Conservation (phyloP, 2,113 vertebrate genomes). For the Nycticryphes semicollaris region DNA sequence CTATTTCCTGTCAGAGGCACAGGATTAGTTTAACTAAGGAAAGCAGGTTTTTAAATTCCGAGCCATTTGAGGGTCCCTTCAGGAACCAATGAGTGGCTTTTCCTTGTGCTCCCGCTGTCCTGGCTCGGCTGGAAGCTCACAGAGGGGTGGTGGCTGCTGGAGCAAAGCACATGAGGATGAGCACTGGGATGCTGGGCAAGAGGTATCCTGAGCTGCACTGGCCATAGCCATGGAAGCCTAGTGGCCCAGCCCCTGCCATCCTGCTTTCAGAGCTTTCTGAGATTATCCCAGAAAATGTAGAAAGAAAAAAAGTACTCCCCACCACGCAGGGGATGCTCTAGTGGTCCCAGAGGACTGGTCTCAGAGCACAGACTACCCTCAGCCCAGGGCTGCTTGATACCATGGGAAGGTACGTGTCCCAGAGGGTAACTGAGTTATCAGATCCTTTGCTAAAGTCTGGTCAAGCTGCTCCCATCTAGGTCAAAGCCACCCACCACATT, state of each 20-base stretch:
- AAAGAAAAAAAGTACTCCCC: background rate
- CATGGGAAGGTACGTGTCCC: accelerated
- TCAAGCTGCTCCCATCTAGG: background rate
- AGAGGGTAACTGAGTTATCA: background rate
- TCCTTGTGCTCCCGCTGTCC: background rate
- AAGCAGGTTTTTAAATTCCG: background rate
- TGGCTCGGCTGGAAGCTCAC: background rate
- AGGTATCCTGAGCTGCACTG: background rate
- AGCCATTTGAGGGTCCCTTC: background rate
- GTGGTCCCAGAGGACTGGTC: background rate
- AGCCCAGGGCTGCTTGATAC: background rate
- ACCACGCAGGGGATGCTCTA: accelerated
- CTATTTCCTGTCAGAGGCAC: background rate
- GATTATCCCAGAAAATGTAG: background rate
- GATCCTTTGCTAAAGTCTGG: background rate
- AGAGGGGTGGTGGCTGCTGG: background rate
- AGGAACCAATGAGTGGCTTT: background rate
- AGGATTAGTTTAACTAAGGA: background rate
- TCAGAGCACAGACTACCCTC: background rate
- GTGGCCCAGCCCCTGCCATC: background rate
- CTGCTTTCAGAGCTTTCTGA: background rate
- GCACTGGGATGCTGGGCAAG: background rate
- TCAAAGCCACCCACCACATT: background rate
- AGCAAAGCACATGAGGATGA: accelerated
- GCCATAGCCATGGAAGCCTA: background rate